Percentiles rank a stretch among this genome's conserved stretches.
Conservation (phyloP, 1,140 invertebrate species). For the Trinorchestia longiramus region DNA sequence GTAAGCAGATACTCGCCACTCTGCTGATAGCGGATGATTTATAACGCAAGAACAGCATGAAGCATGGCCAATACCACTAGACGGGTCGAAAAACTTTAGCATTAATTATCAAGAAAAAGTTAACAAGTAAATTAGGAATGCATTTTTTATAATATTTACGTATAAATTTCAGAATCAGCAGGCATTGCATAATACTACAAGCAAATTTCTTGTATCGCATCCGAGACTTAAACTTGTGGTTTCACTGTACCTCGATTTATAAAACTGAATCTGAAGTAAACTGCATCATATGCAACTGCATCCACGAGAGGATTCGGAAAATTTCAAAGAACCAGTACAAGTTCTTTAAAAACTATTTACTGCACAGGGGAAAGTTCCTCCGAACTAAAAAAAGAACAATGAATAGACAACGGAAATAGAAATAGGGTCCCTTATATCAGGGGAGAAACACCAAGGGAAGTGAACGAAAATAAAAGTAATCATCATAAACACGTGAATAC, state of each 20-base stretch:
- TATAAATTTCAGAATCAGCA: background rate
- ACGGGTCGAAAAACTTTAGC: background rate
- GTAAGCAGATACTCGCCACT: background rate
- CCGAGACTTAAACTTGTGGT: background rate
- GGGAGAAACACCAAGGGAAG: no score
- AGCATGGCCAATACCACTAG: background rate
- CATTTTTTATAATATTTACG: background rate
- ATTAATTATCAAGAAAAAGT: background rate
- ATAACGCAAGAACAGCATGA: background rate
- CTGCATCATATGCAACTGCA: background rate
- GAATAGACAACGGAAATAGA: no score
- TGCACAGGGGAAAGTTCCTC: no score
- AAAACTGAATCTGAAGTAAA: background rate
- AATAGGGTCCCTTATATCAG: no score
- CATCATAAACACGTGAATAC: no score
- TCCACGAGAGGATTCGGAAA: background rate
- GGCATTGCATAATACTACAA: background rate
- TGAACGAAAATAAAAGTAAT: no score
- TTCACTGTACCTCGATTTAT: background rate
- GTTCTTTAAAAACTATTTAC: no score
- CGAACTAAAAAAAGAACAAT: no score
- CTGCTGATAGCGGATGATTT: background rate
- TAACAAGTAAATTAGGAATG: background rate
- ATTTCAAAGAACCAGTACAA: no score
- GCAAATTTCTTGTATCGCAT: background rate